Base-by-base conservation (phyloP, 2,113 vertebrate genomes). In the Machaerirhynchus nigripectus region DNA sequence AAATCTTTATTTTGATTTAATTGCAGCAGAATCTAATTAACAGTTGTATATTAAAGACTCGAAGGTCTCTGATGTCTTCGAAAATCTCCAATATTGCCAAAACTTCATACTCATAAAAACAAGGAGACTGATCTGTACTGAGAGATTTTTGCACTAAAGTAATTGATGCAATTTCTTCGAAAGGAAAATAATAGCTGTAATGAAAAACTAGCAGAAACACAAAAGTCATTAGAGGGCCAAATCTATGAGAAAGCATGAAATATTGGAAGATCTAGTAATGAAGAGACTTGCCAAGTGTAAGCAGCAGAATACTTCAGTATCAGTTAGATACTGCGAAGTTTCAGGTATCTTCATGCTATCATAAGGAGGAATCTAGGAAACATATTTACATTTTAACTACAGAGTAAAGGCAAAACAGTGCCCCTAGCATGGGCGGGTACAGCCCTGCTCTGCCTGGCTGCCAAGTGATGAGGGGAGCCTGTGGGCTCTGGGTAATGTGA, bases 1-100 rank as follows among this genome's bases (percentile, higher is more conserved):
- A 96, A 92, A 82, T 79, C 93, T 92, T 93, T 79, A 87, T 93
- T 94, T 93, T 91, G 70, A 83, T 88, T 93, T 90, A 83, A 86
- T 92, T 93, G 75, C 85, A 80, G 67, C 26, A 90, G 70, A 71
- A 94, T 80, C 65, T 94, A 91, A 96, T 95, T 89, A 96, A 78
- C 42, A 53, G 87, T 57, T 75, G 37, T 87, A 53, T 95, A 89
- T 87, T 81, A 91, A 82, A 87, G 57, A 87, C 53, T 85, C 37
- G 52, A 57, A 80, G 73, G 46, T 39, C 87, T 95, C 87, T 93
- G 89, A 84, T 95, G 74, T 82, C 40, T 79, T 73, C 0, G 1
- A 89, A 85, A 83, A 60, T 69, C 67, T 83, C 59, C 61, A 68
- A 50, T 91, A 61, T 37, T 83, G 77, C 87, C 77, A 93, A 92